Evolutionary conservation across 2,888 invertebrate genomes (phyloP), one percentile per base, ranked within the genome.

Genomic region (Corbicula japonica): DNA sequence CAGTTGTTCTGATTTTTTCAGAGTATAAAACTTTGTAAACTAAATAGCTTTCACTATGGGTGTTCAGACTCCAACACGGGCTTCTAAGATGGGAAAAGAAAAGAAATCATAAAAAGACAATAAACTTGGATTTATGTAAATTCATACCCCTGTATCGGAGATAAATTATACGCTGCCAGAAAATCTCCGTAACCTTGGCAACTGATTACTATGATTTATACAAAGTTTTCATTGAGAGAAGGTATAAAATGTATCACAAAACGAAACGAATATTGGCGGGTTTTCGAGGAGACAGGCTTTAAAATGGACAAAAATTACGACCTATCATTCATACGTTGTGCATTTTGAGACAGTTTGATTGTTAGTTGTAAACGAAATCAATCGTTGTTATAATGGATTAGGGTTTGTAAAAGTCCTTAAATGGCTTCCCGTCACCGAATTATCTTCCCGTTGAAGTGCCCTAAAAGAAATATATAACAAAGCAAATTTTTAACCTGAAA

Each of bases 111-210:
- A 83, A 83, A 83, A 77, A 10, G 34, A 66, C 80, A 75, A 83
- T 83, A 83, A 83, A 83, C 60, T 63, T 52, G 71, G 83, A 80
- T 83, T 83, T 83, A 83, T 83, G 83, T 83, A 83, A 83, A 83
- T 83, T 83, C 83, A 83, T 83, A 80, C 80, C 71, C 70, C 76
- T 70, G 76, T 58, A 76, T 78, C 73, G 56, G 74, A 41, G 76
- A 79, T 83, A 79, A 83, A 83, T 83, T 83, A 83, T 83, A 83
- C 73, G 76, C 79, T 83, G 79, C 79, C 75, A 74, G 66, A 73
- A 79, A 72, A 70, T 58, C 72, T 68, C 63, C 63, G 80, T 76
- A 68, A 61, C 80, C 75, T 72, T 41, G 79, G 75, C 32, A 46
- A 76, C 80, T 63, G 76, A 80, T 80, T 68, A 76, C 80, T 69